Evolutionary conservation across 2,888 invertebrate genomes (phyloP).

Genomic region (Dicycla oo): DNA sequence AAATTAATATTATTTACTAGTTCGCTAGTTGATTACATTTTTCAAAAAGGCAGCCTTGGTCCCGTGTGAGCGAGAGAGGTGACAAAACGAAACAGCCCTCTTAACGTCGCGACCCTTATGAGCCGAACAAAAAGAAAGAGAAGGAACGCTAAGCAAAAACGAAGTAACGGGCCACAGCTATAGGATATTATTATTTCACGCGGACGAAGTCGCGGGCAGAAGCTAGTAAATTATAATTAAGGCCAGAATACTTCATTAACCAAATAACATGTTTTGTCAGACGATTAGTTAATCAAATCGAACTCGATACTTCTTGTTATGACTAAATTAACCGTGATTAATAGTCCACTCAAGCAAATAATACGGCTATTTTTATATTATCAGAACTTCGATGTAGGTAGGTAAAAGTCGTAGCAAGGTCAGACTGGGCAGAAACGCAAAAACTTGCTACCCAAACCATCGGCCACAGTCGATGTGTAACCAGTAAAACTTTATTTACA

Average conservation of each 20-base stretch:
- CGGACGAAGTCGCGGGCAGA: background rate
- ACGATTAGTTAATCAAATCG: constrained; percentile 56
- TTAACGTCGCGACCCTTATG: background rate
- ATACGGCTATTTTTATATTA: constrained; percentile 68
- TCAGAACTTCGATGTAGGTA: constrained; percentile 74
- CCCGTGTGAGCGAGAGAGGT: too few species aligned
- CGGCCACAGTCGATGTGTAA: constrained; percentile 49
- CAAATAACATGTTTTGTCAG: constrained; percentile 48
- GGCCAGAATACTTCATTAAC: constrained; percentile 35
- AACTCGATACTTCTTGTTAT: constrained; percentile 66
- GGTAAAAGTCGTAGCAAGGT: constrained; percentile 78
- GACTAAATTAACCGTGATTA: constrained; percentile 73
- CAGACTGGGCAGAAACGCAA: constrained; percentile 61
- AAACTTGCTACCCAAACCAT: constrained; percentile 70
- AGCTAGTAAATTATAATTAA: constrained; percentile 7
- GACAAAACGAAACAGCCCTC: too few species aligned
- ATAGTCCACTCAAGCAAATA: constrained; percentile 70
- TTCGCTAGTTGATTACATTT: too few species aligned
- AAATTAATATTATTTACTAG: too few species aligned
- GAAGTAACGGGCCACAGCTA: too few species aligned
- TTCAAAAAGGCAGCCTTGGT: too few species aligned
- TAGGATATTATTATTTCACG: too few species aligned
- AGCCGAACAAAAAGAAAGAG: background rate
- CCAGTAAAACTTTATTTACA: constrained; percentile 60
- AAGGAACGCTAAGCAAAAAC: background rate